Percentiles rank a stretch among this genome's conserved stretches.
Conservation (phyloP, 2,888 invertebrate species). For the Acleris emargana region DNA sequence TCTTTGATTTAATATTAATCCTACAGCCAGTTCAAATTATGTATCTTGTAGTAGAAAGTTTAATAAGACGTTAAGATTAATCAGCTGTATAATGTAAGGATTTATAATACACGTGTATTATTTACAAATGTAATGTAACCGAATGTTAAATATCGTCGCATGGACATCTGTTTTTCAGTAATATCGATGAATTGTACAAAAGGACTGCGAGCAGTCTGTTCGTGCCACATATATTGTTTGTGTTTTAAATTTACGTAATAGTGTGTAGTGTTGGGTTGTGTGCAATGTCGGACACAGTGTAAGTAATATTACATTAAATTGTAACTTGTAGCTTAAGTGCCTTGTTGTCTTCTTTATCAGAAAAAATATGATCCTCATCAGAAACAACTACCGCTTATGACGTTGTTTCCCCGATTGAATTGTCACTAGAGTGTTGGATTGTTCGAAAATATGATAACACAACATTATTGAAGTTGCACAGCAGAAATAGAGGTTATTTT, state of each 20-base stretch:
- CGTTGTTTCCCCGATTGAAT: too few relatives aligned
- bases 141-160: constrained; percentile 40
- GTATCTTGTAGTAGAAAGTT: constrained; percentile 21
- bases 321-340: background rate
- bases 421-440: too few relatives aligned
- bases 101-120: constrained; percentile 13
- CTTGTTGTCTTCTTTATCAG: too few relatives aligned
- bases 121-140: constrained; percentile 20
- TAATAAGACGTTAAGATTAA: background rate
- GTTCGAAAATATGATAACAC: too few relatives aligned
- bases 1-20: constrained; percentile 14
- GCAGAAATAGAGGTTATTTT: constrained; percentile 11
- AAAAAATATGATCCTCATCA: too few relatives aligned
- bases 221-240: constrained; percentile 44
- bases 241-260: constrained; percentile 44
- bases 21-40: background rate
- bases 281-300: constrained; percentile 59
- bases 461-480: background rate
- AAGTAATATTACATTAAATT: constrained; percentile 43
- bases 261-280: constrained; percentile 41
- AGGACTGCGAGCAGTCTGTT: constrained; percentile 49
- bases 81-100: background rate
- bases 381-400: too few relatives aligned
- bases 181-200: constrained; percentile 49
- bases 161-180: constrained; percentile 58